Evolutionary conservation across 2,797 vertebrate species (phyloP).

Genomic region (Capromys pilorides): DNA sequence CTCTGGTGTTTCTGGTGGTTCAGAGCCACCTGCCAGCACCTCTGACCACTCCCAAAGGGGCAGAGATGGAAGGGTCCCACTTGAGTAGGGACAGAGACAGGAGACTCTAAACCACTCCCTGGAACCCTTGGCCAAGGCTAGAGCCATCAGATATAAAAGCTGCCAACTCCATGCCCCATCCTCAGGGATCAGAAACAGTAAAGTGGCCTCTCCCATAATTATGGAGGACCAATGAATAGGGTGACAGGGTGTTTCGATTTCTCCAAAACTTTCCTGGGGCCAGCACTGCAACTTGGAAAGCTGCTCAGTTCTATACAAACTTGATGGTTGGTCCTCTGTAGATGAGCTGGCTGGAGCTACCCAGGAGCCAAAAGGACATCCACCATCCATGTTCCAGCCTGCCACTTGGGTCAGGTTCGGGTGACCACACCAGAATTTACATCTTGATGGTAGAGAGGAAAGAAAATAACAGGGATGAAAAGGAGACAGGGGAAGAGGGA

Average conservation of each 20-base stretch:
- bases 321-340: background rate
- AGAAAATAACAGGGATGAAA: background rate
- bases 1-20: background rate
- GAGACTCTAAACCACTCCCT: background rate
- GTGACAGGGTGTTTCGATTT: background rate
- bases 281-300: background rate
- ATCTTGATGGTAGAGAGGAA: background rate
- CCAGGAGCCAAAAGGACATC: background rate
- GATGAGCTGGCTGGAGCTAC: background rate
- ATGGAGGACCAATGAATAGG: background rate
- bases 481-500: background rate
- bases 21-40: background rate
- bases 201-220: background rate
- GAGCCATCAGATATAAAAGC: background rate
- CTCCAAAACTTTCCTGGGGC: background rate
- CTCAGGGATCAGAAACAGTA: background rate
- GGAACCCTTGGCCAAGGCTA: background rate
- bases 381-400: background rate
- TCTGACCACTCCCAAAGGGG: background rate
- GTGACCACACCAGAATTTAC: background rate
- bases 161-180: background rate
- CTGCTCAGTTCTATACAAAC: background rate
- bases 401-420: background rate
- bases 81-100: background rate
- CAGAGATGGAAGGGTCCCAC: background rate